A percentile compares a stretch with the other conserved stretches of the same genome.
phyloP scores from a whole-genome alignment of 2,888 invertebrate genomes.

The Chymomyza procnemis region DNA sequence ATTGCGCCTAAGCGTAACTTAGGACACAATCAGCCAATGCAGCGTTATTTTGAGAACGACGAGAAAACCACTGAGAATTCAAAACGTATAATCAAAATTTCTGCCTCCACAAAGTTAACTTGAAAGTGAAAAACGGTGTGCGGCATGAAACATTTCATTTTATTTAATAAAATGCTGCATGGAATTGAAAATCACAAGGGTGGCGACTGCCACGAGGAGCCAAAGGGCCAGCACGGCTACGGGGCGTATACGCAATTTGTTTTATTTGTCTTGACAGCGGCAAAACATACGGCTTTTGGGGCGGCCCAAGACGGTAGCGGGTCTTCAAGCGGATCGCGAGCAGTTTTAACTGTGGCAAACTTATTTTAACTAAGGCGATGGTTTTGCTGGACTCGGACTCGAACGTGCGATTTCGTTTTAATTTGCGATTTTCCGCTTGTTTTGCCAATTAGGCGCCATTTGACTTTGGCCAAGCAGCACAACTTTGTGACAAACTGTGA shows the following conservation, averaged over 20 bases:
- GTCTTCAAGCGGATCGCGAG: not conserved
- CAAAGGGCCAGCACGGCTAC: constrained; percentile 21
- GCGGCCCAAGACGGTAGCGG: not conserved
- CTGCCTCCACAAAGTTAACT: constrained; percentile 21
- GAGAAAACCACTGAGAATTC: not conserved
- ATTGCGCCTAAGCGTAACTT: not conserved
- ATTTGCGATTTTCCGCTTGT: constrained; percentile 71
- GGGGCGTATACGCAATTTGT: constrained; percentile 60
- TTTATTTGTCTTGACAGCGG: constrained; percentile 34
- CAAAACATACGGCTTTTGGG: not conserved
- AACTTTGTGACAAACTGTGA: not conserved
- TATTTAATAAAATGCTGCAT: constrained; percentile 32
- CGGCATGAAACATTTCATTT: constrained; percentile 34
- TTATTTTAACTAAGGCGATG: not conserved
- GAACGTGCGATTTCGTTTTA: constrained; percentile 53
- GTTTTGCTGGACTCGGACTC: constrained; percentile 1
- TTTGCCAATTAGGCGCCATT: constrained; percentile 71
- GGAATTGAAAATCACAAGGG: constrained; percentile 44
- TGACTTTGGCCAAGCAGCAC: constrained; percentile 50
- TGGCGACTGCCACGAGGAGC: constrained; percentile 4
- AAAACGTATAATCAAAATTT: constrained; percentile 7
- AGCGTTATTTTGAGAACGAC: not conserved
- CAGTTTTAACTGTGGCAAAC: not conserved
- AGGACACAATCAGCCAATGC: not conserved
- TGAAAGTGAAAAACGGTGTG: constrained; percentile 33